Evolutionary conservation across 2,113 vertebrate genomes (phyloP), one percentile per base, ranked within the genome.

Genomic region (Tor tambroides): DNA sequence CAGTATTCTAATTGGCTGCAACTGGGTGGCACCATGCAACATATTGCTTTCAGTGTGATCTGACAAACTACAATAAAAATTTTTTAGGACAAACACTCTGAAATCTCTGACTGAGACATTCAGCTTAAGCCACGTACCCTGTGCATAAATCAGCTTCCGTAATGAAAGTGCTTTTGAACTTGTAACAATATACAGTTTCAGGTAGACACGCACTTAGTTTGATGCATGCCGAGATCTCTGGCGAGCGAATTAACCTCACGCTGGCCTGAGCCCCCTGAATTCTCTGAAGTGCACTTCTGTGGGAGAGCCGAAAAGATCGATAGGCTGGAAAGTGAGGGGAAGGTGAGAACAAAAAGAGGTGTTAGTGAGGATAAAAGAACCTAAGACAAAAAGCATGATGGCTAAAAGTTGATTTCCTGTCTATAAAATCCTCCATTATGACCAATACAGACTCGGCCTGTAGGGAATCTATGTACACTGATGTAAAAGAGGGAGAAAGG

Each of bases 351-450:
- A 11, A 83, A 72, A 72, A 69, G 38, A 65, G 65, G 63, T 51
- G 43, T 83, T 32, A 75, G 91, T 89, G 86, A 89, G 41, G 85
- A 92, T 92, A 91, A 91, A 91, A 94, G 92, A 93, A 92, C 86
- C 92, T 91, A 92, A 88, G 82, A 35, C 92, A 84, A 91, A 91
- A 91, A 92, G 43, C 80, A 83, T 12, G 26, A 30, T 19, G 63
- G 56, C 59, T 43, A 82, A 82, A 67, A 67, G 61, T 67, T 82
- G 80, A 82, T 82, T 49, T 82, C 17, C 41, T 23, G 61, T 82
- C 38, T 82, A 67, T 82, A 82, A 82, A 82, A 82, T 82, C 61
- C 35, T 28, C 59, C 59, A 81, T 65, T 65, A 65, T 41, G 38
- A 43, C 79, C 32, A 81, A 92, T 91, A 92, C 93, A 93, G 93